These are phyloP conservation scores for Ia io DNA, from an alignment of 2,113 vertebrate genomes.

Conservation along the genomic window DNA sequence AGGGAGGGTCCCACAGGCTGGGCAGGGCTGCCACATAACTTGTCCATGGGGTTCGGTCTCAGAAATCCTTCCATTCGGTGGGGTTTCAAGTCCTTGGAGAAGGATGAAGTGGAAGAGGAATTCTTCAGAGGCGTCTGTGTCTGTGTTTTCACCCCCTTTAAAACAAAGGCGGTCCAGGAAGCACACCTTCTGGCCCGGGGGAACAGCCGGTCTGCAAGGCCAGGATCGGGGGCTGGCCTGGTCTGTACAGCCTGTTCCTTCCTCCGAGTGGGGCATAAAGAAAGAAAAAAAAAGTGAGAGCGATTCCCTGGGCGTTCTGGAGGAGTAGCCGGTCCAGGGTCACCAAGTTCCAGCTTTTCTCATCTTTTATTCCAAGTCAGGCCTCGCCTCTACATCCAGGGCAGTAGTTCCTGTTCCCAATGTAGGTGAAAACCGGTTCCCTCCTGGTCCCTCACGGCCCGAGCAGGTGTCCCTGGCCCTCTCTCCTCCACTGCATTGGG, in stretches of 20 bases:
- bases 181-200: accelerated
- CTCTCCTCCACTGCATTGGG: neutral
- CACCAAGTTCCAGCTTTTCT: neutral
- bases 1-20: neutral
- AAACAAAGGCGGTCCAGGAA: accelerated
- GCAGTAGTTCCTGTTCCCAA: too few relatives aligned
- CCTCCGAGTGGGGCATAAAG: neutral
- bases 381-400: accelerated
- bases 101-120: neutral
- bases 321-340: accelerated
- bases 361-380: neutral
- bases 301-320: neutral
- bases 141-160: too few relatives aligned
- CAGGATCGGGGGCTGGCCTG: neutral
- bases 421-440: too few relatives aligned
- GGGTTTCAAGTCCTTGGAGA: neutral
- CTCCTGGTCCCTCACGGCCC: neutral
- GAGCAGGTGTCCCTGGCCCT: accelerated
- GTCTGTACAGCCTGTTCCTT: neutral
- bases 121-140: neutral
- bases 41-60: accelerated
- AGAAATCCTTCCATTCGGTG: neutral
- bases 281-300: neutral
- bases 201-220: accelerated
- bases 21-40: neutral